Percentiles rank a stretch among this genome's conserved stretches.
Evolutionary conservation across 2,888 invertebrate genomes (phyloP).

Genomic region (Pristionchus mayeri): DNA sequence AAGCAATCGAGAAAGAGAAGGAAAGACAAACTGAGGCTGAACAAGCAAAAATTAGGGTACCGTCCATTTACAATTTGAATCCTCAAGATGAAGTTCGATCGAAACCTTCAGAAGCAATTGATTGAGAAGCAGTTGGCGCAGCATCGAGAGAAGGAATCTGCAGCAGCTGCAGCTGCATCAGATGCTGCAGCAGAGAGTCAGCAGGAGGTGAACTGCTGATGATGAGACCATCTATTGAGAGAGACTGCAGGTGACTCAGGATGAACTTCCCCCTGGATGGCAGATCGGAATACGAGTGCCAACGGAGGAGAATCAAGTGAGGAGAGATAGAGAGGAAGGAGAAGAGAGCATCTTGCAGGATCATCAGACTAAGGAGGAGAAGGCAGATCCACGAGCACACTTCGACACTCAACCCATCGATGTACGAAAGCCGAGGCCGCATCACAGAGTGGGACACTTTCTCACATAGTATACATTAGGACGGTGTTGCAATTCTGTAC

Average conservation of each 20-base stretch:
- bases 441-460: neutral
- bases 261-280: constrained; percentile 29
- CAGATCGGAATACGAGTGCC: constrained; percentile 3
- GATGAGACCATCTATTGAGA: neutral
- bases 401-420: neutral
- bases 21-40: neutral
- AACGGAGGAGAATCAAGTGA: neutral
- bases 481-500: too few species aligned
- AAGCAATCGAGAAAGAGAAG: neutral
- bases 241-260: neutral
- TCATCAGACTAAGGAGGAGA: neutral
- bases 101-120: constrained; percentile 1
- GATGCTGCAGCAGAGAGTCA: constrained; percentile 16
- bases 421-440: constrained; percentile 1
- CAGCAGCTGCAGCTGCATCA: constrained; percentile 2
- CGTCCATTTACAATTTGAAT: too few species aligned
- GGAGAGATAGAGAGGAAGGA: too few species aligned
- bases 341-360: neutral
- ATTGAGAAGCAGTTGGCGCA: neutral
- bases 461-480: too few species aligned
- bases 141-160: neutral
- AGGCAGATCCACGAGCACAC: constrained; percentile 17
- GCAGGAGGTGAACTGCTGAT: neutral
- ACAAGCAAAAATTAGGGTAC: neutral
- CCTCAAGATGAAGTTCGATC: too few species aligned